These are phyloP conservation scores for Phaethon lepturus DNA, from an alignment of 2,113 vertebrate genomes.

Conservation along the genomic window DNA sequence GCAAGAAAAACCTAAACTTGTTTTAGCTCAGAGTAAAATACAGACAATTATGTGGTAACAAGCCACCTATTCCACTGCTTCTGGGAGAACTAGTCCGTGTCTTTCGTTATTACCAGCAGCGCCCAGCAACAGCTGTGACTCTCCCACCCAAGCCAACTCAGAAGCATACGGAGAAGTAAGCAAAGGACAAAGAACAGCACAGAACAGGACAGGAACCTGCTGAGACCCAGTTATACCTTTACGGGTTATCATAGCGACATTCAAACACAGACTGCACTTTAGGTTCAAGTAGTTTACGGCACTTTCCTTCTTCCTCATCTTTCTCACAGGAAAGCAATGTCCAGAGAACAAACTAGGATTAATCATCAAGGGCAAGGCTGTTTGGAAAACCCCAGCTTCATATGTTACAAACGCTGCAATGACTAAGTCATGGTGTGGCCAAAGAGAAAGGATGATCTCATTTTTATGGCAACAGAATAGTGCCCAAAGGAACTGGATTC, in stretches of 20 bases:
- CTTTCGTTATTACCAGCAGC: neutral
- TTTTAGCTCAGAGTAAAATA: neutral
- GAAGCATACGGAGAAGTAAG: neutral
- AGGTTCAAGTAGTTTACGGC: neutral
- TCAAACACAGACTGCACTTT: neutral
- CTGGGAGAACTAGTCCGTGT: neutral
- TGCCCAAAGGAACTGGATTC: neutral
- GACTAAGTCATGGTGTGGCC: neutral
- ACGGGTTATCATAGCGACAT: neutral
- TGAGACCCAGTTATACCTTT: neutral
- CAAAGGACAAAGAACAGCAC: neutral
- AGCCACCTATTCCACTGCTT: neutral
- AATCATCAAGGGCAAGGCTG: neutral
- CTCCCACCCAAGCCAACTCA: neutral
- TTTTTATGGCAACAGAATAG: neutral
- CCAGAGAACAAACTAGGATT: neutral
- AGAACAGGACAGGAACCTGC: neutral
- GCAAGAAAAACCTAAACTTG: neutral
- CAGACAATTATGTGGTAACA: neutral
- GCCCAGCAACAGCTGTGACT: neutral
- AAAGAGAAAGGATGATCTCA: constrained; percentile 2
- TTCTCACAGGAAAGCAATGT: neutral
- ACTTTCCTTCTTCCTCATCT: neutral
- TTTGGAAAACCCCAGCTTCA: neutral
- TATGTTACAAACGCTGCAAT: neutral